phyloP scores from a whole-genome alignment of 2,888 invertebrate species.

The Drosophila sordidula region DNA sequence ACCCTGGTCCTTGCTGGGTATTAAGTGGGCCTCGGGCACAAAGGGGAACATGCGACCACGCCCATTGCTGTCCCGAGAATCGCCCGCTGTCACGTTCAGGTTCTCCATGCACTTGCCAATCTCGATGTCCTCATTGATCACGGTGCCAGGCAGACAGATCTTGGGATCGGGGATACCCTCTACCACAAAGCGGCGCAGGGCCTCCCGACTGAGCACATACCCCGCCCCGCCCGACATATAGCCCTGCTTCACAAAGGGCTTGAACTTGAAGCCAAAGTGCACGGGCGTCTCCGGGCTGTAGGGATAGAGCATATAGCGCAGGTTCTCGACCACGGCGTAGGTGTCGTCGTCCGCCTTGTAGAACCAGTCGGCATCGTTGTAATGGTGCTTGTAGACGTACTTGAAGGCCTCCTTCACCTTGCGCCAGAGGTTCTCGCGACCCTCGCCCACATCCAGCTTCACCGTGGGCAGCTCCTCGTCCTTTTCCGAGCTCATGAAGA shows the following conservation, averaged over 20 bases:
- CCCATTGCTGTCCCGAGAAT: conserved; percentile 92
- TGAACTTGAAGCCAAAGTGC: conserved; percentile 29
- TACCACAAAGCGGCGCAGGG: conserved; percentile 23
- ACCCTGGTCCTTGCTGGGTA: conserved; percentile 90
- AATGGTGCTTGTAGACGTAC: conserved; percentile 30
- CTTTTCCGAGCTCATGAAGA: conserved; percentile 28
- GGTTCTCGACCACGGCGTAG: conserved; percentile 25
- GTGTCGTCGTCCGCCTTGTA: conserved; percentile 32
- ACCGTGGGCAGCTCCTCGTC: conserved; percentile 28
- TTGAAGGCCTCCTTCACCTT: conserved; percentile 29
- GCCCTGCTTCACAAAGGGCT: conserved; percentile 22
- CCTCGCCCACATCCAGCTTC: conserved; percentile 12
- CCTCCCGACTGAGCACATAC: conserved; percentile 28
- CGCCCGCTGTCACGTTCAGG: conserved; percentile 94
- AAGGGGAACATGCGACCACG: conserved; percentile 97
- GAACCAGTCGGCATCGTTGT: conserved; percentile 34
- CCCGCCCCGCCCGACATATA: conserved; percentile 36
- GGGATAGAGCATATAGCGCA: conserved; percentile 30
- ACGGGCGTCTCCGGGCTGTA: conserved; percentile 29
- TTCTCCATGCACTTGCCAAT: conserved; percentile 91
- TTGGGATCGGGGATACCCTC: conserved; percentile 86
- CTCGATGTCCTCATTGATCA: conserved; percentile 76
- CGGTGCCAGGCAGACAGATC: conserved; percentile 85
- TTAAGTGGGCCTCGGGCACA: conserved; percentile 95
- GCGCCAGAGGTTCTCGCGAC: conserved; percentile 13